A percentile compares a stretch with the other conserved stretches of the same genome.
Conservation (phyloP, 2,888 invertebrate species). For the Tethea ocularis region DNA sequence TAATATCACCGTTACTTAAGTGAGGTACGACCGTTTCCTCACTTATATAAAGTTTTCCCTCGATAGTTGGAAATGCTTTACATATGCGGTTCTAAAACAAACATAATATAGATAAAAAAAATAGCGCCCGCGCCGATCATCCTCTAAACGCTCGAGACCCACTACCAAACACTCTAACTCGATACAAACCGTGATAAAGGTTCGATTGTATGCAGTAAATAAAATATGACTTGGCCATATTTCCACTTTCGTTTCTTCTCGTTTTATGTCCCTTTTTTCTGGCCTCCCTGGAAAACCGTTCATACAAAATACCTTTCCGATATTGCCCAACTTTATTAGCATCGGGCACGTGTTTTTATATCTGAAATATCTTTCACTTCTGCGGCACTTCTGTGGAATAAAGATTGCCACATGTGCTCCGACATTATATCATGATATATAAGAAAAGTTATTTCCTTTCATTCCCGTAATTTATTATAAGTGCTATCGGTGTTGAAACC, state of each 20-base stretch:
- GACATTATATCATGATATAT: conserved; percentile 64
- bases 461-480: conserved; percentile 59
- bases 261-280: conserved; percentile 79
- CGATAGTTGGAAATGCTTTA: conserved; percentile 36
- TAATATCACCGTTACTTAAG: not conserved
- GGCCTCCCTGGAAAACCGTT: conserved; percentile 74
- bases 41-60: conserved; percentile 12
- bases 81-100: conserved; percentile 52
- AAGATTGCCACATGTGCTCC: conserved; percentile 69
- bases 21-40: not conserved
- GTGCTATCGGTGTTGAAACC: conserved; percentile 48
- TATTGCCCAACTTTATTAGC: conserved; percentile 81
- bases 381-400: conserved; percentile 66
- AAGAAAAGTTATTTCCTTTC: conserved; percentile 60
- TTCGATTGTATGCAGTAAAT: conserved; percentile 83
- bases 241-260: conserved; percentile 79
- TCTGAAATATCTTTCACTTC: conserved; percentile 76
- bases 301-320: conserved; percentile 81
- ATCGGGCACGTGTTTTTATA: conserved; percentile 80
- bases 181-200: conserved; percentile 81
- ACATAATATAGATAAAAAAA: conserved; percentile 52
- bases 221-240: conserved; percentile 83
- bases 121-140: conserved; percentile 49
- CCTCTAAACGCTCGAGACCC: conserved; percentile 61
- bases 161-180: conserved; percentile 71